These are phyloP conservation scores for Lepidostoma basale DNA, from an alignment of 1,140 invertebrate species.

Conservation along the genomic window DNA sequence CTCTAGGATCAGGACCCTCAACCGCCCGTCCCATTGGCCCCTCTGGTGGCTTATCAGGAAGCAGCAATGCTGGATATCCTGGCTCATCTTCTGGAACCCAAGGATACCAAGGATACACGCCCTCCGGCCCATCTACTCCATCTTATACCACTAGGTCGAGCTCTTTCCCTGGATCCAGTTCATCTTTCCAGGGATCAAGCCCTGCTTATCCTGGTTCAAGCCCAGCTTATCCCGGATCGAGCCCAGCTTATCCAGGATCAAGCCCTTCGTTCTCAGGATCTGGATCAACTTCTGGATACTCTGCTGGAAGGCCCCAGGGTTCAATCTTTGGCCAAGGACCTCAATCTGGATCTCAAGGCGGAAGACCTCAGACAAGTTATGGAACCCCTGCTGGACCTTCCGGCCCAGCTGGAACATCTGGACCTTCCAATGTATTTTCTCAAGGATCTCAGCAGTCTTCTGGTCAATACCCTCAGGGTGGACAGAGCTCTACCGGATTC, in stretches of 20 bases:
- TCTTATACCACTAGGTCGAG: constrained; percentile 22
- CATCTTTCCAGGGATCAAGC: constrained; percentile 28
- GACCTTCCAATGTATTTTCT: constrained; percentile 37
- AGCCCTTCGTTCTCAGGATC: constrained; percentile 41
- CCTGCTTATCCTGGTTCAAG: constrained; percentile 12
- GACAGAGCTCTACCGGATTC: constrained; percentile 34
- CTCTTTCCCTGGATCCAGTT: constrained; percentile 8
- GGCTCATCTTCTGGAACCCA: constrained; percentile 35
- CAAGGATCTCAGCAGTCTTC: constrained; percentile 39
- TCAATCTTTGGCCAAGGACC: constrained; percentile 23
- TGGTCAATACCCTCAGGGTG: constrained; percentile 34
- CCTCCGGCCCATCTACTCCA: constrained; percentile 37
- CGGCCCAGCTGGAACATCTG: constrained; percentile 47
- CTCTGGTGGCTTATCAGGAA: constrained; percentile 27
- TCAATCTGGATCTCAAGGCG: constrained; percentile 31
- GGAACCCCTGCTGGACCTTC: constrained; percentile 48
- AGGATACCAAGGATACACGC: constrained; percentile 36
- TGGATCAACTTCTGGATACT: constrained; percentile 49
- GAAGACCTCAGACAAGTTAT: constrained; percentile 37
- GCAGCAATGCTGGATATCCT: constrained; percentile 29
- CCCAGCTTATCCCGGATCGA: constrained; percentile 35
- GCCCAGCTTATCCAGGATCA: constrained; percentile 24
- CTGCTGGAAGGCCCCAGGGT: constrained; percentile 40
- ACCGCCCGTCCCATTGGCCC: constrained; percentile 32
- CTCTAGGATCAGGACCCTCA: constrained; percentile 32